Percentiles rank a stretch among this genome's conserved stretches.
Evolutionary conservation across 2,113 vertebrate species (phyloP).

Genomic region (Menidia beryllina): DNA sequence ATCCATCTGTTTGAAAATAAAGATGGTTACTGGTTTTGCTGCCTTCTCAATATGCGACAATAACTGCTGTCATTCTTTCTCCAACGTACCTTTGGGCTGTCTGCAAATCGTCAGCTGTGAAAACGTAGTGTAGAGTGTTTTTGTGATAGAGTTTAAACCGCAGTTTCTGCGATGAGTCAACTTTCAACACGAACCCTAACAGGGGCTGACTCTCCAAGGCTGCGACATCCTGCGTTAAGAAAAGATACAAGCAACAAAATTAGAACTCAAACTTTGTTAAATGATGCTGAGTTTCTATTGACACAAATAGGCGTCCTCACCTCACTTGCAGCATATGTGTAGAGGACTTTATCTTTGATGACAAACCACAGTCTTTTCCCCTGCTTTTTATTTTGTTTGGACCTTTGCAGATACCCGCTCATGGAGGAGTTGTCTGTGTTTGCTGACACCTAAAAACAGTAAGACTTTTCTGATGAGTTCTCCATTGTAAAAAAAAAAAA

Average conservation of each 20-base stretch:
- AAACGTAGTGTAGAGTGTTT: conserved; percentile 92
- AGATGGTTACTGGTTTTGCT: not conserved
- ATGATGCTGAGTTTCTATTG: not conserved
- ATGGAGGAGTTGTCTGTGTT: conserved; percentile 94
- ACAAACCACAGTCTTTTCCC: conserved; percentile 98
- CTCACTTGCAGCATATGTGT: conserved; percentile 98
- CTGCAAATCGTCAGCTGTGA: conserved; percentile 92
- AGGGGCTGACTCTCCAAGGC: conserved; percentile 95
- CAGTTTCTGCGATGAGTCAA: conserved; percentile 81
- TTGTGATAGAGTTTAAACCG: conserved; percentile 95
- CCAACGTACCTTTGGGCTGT: conserved; percentile 89
- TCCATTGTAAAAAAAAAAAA: not conserved
- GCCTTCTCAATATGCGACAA: not conserved
- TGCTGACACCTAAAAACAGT: conserved; percentile 87
- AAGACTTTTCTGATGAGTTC: conserved; percentile 23
- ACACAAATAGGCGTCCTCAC: conserved; percentile 76
- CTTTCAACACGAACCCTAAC: conserved; percentile 90
- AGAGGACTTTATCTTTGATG: conserved; percentile 97
- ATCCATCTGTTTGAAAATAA: conserved; percentile 88
- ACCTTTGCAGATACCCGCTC: conserved; percentile 94
- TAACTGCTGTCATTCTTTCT: not conserved
- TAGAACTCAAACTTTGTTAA: no score
- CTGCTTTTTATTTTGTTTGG: conserved; percentile 91
- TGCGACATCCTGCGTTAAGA: conserved; percentile 89
- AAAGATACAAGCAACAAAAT: not conserved